phyloP scores from a whole-genome alignment of 1,140 invertebrate species.

The Cotesia chilonis region DNA sequence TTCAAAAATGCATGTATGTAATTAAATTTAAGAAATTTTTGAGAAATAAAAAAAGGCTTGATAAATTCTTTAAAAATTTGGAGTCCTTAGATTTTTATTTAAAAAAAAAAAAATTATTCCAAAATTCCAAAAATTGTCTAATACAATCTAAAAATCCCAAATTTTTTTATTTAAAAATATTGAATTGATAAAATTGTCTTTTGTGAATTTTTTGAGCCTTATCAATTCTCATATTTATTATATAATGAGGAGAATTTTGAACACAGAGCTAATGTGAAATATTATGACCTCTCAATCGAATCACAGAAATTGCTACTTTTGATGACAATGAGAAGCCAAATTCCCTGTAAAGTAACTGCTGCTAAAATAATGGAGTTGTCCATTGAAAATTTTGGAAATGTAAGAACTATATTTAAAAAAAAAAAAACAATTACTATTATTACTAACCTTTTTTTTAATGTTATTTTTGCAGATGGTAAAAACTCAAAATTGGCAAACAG shows the following conservation, averaged over 20 bases:
- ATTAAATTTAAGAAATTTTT: not conserved
- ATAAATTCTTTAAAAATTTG: no score
- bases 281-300: constrained; percentile 1
- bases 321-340: constrained; percentile 39
- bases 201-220: no score
- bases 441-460: not conserved
- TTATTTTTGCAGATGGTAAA: not conserved
- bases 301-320: constrained; percentile 35
- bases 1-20: constrained; percentile 7
- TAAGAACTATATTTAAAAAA: constrained; percentile 15
- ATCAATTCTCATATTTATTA: no score
- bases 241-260: no score
- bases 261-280: no score
- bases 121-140: no score
- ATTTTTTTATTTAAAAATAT: no score
- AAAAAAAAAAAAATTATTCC: no score
- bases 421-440: not conserved
- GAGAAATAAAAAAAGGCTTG: not conserved
- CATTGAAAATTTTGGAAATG: constrained; percentile 33
- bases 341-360: constrained; percentile 32
- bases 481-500: not conserved
- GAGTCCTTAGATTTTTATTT: no score
- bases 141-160: no score
- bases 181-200: no score
- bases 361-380: constrained; percentile 33